Conservation (phyloP, 2,888 invertebrate genomes). For the Hirtodrosophila alboralis region DNA sequence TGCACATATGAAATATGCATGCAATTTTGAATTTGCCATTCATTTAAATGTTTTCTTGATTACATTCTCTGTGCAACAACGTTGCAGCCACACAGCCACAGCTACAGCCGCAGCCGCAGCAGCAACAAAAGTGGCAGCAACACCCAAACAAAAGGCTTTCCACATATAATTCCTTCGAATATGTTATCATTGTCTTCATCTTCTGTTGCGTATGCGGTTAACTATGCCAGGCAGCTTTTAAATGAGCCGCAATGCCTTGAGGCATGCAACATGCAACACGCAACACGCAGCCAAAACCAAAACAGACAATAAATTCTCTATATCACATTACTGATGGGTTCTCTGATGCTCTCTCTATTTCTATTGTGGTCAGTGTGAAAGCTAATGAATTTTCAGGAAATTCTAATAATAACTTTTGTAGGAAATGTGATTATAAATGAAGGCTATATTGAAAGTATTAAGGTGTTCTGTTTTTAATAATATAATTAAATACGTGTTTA, state of each 20-base stretch:
- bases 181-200: conserved; percentile 66
- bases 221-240: conserved; percentile 57
- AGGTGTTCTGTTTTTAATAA: too few species aligned
- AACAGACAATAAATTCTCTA: conserved; percentile 18
- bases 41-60: conserved; percentile 77
- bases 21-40: conserved; percentile 77
- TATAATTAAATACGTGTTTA: too few species aligned
- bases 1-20: conserved; percentile 77
- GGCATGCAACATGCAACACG: conserved; percentile 30
- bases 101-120: conserved; percentile 10
- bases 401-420: too few species aligned
- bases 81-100: conserved; percentile 14
- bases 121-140: conserved; percentile 14
- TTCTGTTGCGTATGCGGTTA: conserved; percentile 54
- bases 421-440: too few species aligned
- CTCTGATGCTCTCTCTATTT: conserved; percentile 15
- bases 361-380: background rate
- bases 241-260: conserved; percentile 66
- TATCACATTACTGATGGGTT: background rate
- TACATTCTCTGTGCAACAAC: conserved; percentile 60
- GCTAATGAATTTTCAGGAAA: too few species aligned
- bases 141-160: conserved; percentile 40
- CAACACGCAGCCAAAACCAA: conserved; percentile 10
- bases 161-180: conserved; percentile 63
- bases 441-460: too few species aligned